Percentiles rank a stretch among this genome's conserved stretches.
These are phyloP conservation scores for Pachyuromys duprasi DNA, from an alignment of 2,797 vertebrate genomes.

Conservation along the genomic window DNA sequence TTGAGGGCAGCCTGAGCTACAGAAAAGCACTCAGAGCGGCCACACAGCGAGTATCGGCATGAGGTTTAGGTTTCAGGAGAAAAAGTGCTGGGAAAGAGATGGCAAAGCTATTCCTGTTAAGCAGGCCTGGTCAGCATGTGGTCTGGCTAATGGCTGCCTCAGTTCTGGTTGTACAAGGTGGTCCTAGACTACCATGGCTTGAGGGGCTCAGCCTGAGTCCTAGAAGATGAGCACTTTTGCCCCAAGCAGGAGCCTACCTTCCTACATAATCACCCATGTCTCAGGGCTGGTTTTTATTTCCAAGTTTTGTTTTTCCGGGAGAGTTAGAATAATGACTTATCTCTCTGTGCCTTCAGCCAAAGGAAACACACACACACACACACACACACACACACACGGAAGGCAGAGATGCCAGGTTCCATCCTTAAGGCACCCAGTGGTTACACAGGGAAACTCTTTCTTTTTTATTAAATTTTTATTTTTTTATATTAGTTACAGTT, in stretches of 20 bases:
- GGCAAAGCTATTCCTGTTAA: neutral
- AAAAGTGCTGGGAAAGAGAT: neutral
- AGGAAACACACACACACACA: neutral
- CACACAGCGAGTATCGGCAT: neutral
- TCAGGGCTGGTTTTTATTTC: neutral
- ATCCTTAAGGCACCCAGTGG: neutral
- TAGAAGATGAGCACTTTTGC: neutral
- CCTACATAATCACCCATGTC: neutral
- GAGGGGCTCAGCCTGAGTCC: neutral
- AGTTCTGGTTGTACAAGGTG: neutral
- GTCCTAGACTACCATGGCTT: neutral
- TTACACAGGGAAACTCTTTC: neutral
- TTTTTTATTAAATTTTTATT: no score
- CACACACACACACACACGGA: neutral
- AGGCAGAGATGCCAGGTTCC: neutral
- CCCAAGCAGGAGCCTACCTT: neutral
- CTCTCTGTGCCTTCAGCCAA: conserved; percentile 1
- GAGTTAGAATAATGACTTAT: neutral
- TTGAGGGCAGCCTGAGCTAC: neutral
- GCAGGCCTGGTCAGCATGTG: neutral
- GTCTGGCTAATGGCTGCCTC: neutral
- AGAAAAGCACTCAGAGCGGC: neutral
- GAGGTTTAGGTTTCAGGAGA: neutral
- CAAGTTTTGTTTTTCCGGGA: neutral
- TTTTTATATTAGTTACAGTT: no score